Evolutionary conservation across 37 sponge, comb jelly and placozoan species (phyloP).

Genomic region (Axinella damicornis): DNA sequence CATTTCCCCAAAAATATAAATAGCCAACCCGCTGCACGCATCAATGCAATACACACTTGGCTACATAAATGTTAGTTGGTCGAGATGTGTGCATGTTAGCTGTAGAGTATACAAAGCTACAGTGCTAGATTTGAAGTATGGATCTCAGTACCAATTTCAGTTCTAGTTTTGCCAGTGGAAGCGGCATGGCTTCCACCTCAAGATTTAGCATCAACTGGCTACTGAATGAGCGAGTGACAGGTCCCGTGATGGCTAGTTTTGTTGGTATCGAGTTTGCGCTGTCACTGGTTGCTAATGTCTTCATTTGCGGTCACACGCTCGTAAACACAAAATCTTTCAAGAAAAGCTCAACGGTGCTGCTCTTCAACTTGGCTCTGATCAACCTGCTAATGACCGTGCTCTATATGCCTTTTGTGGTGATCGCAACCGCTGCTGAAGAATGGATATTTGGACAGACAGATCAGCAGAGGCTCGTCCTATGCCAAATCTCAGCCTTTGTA

Average conservation of each 20-base stretch:
- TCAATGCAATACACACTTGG: no score
- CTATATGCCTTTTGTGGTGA: slow-evolving; percentile 23
- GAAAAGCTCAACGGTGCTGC: slow-evolving; percentile 43
- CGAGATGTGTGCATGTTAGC: no score
- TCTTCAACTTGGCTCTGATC: slow-evolving; percentile 21
- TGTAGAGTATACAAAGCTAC: no score
- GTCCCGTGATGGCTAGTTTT: background rate
- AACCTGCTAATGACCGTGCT: slow-evolving; percentile 21
- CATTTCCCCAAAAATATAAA: no score
- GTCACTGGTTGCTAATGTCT: slow-evolving; percentile 6
- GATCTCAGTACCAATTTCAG: no score
- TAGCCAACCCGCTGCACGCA: no score
- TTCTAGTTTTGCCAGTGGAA: no score
- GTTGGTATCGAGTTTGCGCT: background rate
- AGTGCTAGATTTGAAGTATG: no score
- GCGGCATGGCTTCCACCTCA: no score
- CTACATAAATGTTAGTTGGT: no score
- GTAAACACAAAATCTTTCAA: background rate
- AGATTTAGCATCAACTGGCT: no score
- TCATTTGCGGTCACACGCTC: slow-evolving; percentile 14
- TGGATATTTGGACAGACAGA: slow-evolving; percentile 32
- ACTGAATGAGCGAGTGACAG: background rate
- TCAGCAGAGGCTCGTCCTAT: background rate
- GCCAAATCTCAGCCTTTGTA: slow-evolving; percentile 19
- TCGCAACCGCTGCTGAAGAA: slow-evolving; percentile 36